phyloP scores from a whole-genome alignment of 2,113 vertebrate species.

The Catagonus wagneri region DNA sequence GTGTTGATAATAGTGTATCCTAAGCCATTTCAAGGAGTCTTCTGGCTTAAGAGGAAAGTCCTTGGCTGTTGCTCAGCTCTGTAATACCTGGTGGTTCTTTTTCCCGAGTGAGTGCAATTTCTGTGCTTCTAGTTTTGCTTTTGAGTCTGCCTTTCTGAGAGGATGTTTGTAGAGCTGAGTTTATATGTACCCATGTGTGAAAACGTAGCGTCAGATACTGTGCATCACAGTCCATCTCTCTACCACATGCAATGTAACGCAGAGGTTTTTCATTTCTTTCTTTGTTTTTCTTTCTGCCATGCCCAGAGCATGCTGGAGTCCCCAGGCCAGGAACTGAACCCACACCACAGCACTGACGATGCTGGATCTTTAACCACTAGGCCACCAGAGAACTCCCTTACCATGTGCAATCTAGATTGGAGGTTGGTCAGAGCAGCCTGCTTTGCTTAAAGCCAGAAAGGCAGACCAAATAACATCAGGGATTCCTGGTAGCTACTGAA shows the following conservation, averaged over 20 bases:
- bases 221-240: neutral
- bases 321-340: too few species aligned
- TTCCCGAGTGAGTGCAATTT: neutral
- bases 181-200: neutral
- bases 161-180: neutral
- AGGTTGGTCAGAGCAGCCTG: neutral
- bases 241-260: neutral
- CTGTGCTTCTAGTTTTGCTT: neutral
- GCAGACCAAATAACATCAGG: neutral
- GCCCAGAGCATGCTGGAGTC: too few species aligned
- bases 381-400: too few species aligned
- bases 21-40: constrained; percentile 19
- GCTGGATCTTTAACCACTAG: too few species aligned
- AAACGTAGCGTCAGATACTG: neutral
- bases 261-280: too few species aligned
- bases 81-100: neutral
- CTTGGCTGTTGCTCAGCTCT: neutral
- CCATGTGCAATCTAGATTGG: neutral
- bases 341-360: too few species aligned
- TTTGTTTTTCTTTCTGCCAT: too few species aligned
- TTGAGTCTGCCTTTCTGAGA: neutral
- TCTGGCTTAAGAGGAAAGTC: neutral
- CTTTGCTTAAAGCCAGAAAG: neutral
- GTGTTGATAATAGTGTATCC: neutral
- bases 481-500: neutral